Evolutionary conservation across 2,888 invertebrate species (phyloP), one percentile per base, ranked within the genome.

Genomic region (Dioctria rufipes): DNA sequence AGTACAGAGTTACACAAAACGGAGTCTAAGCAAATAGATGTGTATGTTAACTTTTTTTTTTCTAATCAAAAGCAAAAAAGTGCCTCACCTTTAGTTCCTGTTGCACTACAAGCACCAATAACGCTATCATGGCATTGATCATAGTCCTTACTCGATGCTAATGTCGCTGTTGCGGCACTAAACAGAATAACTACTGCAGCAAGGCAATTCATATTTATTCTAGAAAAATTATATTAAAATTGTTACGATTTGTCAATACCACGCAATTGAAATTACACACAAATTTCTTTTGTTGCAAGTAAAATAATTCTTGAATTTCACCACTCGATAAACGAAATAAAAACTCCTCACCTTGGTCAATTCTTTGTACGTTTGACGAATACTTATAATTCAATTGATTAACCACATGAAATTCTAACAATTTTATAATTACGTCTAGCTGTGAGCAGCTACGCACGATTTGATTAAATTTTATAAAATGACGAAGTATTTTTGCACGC

Each of bases 111-210:
- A 82, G 91, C 91, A 71, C 88, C 88, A 42, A 91, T 89, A 0
- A 92, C 91, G 84, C 91, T 91, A 46, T 90, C 90, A 86, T 92
- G 93, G 88, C 94, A 95, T 79, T 90, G 90, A 80, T 94, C 92
- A 5, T 89, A 89, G 80, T 91, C 90, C 0, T 2, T 25, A 25
- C 25, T 25, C 2, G 25, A 0, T 25, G 25, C 25, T 25, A 25
- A 2, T 61, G 87, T 85, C 81, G 89, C 85, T 82, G 90, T 89
- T 42, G 90, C 90, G 25, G 92, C 87, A 83, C 84, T 84, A 83
- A 85, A 86, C 81, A 92, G 83, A 8, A 91, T 89, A 85, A 91
- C 88, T 81, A 92, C 87, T 84, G 91, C 86, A 83, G 90, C 87
- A 82, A 92, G 86, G 83, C 89, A 86, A 90, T 92, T 93, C 94